phyloP scores from a whole-genome alignment of 2,113 vertebrate species.

The Heterochromis multidens region DNA sequence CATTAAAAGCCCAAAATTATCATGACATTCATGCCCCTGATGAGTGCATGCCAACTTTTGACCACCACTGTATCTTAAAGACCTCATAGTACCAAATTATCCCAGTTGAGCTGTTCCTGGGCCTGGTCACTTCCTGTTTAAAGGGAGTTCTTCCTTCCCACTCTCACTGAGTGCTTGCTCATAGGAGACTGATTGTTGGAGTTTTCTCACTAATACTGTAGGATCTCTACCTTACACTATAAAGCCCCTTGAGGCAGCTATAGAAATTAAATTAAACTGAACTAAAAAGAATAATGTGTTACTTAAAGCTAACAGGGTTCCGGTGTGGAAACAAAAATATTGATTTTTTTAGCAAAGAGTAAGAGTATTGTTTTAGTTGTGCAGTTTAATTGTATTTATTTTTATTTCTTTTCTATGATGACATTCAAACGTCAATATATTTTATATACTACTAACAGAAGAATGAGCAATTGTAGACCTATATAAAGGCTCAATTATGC shows the following conservation, averaged over 20 bases:
- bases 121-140: background rate
- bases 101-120: background rate
- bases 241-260: accelerated
- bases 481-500: too few species aligned
- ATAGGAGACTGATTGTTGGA: background rate
- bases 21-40: background rate
- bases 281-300: background rate
- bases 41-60: background rate
- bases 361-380: background rate
- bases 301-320: background rate
- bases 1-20: too few species aligned
- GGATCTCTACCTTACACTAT: background rate
- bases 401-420: background rate
- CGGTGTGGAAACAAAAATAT: too few species aligned
- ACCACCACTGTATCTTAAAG: background rate
- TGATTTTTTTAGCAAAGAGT: too few species aligned
- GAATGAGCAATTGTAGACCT: accelerated
- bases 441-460: background rate
- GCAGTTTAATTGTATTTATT: background rate
- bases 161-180: background rate
- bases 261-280: background rate
- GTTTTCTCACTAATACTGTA: background rate
- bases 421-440: background rate
- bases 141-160: background rate
- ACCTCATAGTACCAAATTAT: background rate